Evolutionary conservation across 2,113 vertebrate species (phyloP), one percentile per base, ranked within the genome.

Genomic region (Thunnus maccoyii): DNA sequence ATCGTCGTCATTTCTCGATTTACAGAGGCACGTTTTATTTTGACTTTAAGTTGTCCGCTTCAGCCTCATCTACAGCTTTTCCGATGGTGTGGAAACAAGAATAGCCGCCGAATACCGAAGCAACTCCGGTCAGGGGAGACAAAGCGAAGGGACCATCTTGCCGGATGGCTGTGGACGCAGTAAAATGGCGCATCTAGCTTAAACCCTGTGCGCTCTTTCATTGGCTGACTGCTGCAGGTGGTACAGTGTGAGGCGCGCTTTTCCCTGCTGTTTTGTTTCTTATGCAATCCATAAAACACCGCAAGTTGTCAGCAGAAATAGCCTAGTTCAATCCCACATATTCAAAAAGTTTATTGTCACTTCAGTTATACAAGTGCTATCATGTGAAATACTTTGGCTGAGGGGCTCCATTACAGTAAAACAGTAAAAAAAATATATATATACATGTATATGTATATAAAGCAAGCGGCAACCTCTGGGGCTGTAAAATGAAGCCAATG

Each of bases 71-170:
- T 17, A 20, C 5, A 50, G 71, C 74, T 71, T 78, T 72, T 16
- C 54, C 54, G 70, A 57, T 52, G 58, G 27, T 55, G 16, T 72
- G 27, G 64, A 78, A 86, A 86, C 64, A 48, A 89, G 62, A 82
- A 76, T 57, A 63, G 73, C 85, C 79, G 67, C 80, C 84, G 92
- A 95, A 93, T 88, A 82, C 69, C 65, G 84, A 84, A 89, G 88
- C 78, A 89, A 88, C 88, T 93, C 91, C 65, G 83, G 85, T 89
- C 83, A 84, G 84, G 73, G 87, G 57, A 96, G 92, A 96, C 93
- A 95, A 95, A 95, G 89, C 95, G 78, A 87, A 63, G 94, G 94
- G 94, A 97, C 97, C 97, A 97, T 98, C 96, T 98, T 98, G 93
- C 93, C 95, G 90, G 94, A 96, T 94, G 90, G 91, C 94, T 91